phyloP scores from a whole-genome alignment of 2,888 invertebrate species.

The Zootermopsis nevadensis region DNA sequence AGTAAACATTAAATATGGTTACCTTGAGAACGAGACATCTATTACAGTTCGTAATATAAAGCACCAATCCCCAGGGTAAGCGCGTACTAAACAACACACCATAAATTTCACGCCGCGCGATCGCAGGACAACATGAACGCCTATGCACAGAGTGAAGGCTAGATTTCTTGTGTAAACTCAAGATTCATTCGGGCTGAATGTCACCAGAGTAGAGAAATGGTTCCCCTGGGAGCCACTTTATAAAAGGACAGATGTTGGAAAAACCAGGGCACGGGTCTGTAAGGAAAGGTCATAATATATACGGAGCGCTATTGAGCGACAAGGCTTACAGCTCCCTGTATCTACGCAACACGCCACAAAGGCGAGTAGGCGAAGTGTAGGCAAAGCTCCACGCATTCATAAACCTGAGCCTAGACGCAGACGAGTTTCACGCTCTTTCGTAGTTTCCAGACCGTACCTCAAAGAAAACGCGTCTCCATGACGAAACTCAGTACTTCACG shows the following conservation, averaged over 20 bases:
- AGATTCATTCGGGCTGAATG: slow-evolving; percentile 7
- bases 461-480: too few species aligned
- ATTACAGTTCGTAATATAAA: too few species aligned
- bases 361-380: too few species aligned
- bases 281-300: slow-evolving; percentile 14
- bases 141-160: neutral
- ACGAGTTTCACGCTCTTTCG: too few species aligned
- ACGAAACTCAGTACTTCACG: too few species aligned
- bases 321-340: neutral
- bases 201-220: slow-evolving; percentile 18
- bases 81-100: neutral
- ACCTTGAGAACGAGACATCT: too few species aligned
- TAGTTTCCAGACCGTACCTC: too few species aligned
- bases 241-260: neutral
- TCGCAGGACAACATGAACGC: neutral
- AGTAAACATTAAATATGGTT: too few species aligned
- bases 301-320: neutral
- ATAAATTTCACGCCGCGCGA: neutral
- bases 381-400: too few species aligned
- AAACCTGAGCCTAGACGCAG: too few species aligned
- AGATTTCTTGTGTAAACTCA: neutral
- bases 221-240: neutral
- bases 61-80: neutral
- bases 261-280: neutral
- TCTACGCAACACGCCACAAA: too few species aligned